Evolutionary conservation across 2,113 vertebrate genomes (phyloP).

Genomic region (Alethe castanea): DNA sequence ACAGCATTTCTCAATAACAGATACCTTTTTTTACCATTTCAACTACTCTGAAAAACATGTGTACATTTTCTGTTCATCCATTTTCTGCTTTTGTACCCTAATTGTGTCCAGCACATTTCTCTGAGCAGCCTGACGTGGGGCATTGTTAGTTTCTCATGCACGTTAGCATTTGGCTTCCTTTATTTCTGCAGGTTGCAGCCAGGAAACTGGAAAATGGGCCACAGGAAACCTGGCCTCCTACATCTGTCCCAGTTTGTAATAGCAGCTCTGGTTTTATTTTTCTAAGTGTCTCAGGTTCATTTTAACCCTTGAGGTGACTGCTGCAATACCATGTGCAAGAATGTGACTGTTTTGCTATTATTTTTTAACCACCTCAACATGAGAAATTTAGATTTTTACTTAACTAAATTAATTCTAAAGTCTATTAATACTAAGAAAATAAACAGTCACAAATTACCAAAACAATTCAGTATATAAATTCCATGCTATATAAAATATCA

Average conservation of each 20-base stretch:
- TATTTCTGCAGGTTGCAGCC: conserved; percentile 77
- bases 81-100: not conserved
- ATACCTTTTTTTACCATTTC: not conserved
- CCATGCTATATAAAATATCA: not conserved
- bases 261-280: conserved; percentile 78
- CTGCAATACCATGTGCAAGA: not conserved
- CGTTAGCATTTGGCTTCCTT: conserved; percentile 69
- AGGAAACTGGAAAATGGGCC: conserved; percentile 83
- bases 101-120: conserved; percentile 28
- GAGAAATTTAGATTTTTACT: not conserved
- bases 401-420: not conserved
- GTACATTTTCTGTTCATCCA: not conserved
- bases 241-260: conserved; percentile 79
- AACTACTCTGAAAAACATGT: not conserved
- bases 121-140: not conserved
- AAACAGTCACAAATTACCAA: not conserved
- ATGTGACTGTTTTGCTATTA: not conserved
- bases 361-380: not conserved
- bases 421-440: not conserved
- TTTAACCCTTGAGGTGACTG: conserved; percentile 69
- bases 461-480: not conserved
- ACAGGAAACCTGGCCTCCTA: conserved; percentile 85
- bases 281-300: conserved; percentile 67
- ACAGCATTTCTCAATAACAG: not conserved
- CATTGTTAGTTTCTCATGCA: conserved; percentile 65